Percentiles rank a stretch among this genome's conserved stretches.
Conservation (phyloP, 1,140 invertebrate species). For the Myzus persicae region DNA sequence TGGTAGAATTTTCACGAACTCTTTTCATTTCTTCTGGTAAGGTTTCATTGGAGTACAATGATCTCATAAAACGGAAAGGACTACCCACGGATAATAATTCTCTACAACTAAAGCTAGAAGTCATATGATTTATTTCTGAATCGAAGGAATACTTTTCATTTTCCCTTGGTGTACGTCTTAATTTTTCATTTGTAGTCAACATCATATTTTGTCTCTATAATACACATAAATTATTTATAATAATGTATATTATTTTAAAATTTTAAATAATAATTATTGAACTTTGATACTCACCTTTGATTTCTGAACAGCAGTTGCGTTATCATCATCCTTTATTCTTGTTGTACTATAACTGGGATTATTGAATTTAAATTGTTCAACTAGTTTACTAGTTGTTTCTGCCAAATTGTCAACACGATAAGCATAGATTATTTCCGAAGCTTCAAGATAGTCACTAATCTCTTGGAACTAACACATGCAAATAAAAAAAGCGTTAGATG, state of each 20-base stretch:
- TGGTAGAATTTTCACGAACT: background rate
- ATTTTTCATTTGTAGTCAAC: slow-evolving; percentile 32
- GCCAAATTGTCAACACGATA: slow-evolving; percentile 30
- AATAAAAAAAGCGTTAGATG: background rate
- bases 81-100: background rate
- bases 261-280: too few species aligned
- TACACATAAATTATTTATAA: background rate
- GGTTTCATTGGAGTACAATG: background rate
- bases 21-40: background rate
- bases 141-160: background rate
- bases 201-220: background rate
- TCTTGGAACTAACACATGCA: slow-evolving; percentile 28
- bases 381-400: background rate
- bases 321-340: background rate
- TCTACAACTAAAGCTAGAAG: background rate
- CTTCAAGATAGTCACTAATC: slow-evolving; percentile 26
- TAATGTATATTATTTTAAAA: too few species aligned
- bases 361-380: background rate
- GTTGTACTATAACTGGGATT: background rate
- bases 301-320: background rate
- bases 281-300: background rate
- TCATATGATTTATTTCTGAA: background rate
- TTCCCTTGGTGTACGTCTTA: background rate
- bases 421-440: background rate
- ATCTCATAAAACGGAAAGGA: background rate